These are phyloP conservation scores for Stomatorhinus walkeri DNA, from an alignment of 2,797 vertebrate genomes.

Conservation along the genomic window DNA sequence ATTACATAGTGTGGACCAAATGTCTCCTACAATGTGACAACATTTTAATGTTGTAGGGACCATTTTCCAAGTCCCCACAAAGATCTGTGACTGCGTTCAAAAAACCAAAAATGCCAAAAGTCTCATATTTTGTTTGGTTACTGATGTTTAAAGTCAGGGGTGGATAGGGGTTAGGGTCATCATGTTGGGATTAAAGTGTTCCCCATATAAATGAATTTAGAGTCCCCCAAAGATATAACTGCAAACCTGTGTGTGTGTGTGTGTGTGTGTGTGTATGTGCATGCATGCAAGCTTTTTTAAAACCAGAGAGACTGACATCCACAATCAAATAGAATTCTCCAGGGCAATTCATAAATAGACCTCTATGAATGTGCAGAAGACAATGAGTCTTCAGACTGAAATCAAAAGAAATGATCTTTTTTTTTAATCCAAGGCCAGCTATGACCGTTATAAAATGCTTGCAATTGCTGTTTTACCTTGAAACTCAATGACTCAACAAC, in stretches of 20 bases:
- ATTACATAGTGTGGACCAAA: neutral
- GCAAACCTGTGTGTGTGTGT: neutral
- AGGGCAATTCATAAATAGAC: neutral
- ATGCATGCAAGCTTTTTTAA: neutral
- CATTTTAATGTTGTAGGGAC: neutral
- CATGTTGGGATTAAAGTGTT: neutral
- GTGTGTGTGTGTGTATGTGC: neutral
- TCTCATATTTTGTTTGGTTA: neutral
- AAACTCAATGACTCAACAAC: constrained; percentile 24
- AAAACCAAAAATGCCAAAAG: neutral
- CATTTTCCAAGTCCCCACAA: neutral
- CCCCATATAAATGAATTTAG: neutral
- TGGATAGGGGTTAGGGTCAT: neutral
- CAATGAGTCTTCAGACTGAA: neutral
- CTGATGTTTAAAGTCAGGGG: neutral
- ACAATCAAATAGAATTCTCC: neutral
- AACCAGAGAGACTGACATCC: neutral
- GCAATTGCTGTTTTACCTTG: constrained; percentile 34
- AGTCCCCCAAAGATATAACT: neutral
- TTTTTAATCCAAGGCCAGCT: constrained; percentile 42
- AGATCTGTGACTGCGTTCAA: neutral
- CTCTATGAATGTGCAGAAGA: neutral
- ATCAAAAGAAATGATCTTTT: constrained; percentile 37
- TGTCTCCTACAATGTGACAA: neutral
- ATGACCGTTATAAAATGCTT: constrained; percentile 18